phyloP scores from a whole-genome alignment of 2,113 vertebrate species.

The Nibea coibor region DNA sequence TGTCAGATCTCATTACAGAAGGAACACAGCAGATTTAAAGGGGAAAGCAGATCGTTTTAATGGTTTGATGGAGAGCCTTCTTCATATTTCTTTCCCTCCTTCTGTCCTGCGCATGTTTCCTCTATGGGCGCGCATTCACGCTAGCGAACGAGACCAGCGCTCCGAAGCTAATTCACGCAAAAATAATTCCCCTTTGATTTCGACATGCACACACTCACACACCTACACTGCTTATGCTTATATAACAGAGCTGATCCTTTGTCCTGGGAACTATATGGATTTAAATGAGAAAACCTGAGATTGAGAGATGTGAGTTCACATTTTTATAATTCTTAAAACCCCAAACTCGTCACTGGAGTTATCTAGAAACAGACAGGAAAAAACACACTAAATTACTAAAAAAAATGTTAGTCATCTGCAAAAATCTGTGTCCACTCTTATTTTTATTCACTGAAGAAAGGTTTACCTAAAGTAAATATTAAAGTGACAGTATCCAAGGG shows the following conservation, averaged over 20 bases:
- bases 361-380: background rate
- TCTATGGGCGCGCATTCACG: background rate
- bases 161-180: conserved; percentile 26
- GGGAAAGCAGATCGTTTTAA: conserved; percentile 66
- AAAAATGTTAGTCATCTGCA: background rate
- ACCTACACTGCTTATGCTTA: conserved; percentile 4
- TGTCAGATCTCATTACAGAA: conserved; percentile 75
- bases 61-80: conserved; percentile 68
- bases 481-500: background rate
- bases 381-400: background rate
- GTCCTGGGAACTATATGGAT: conserved; percentile 21
- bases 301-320: background rate
- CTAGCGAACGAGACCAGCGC: background rate
- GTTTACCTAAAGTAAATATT: no score
- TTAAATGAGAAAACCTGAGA: conserved; percentile 12
- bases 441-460: background rate
- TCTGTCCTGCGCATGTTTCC: background rate
- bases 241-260: conserved; percentile 38
- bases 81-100: conserved; percentile 16
- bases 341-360: background rate
- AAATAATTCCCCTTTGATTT: conserved; percentile 44
- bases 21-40: conserved; percentile 66
- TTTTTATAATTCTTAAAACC: background rate
- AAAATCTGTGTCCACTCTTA: background rate
- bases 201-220: background rate